These are phyloP conservation scores for Lamprologus callipterus DNA, from an alignment of 2,113 vertebrate genomes.

Conservation along the genomic window DNA sequence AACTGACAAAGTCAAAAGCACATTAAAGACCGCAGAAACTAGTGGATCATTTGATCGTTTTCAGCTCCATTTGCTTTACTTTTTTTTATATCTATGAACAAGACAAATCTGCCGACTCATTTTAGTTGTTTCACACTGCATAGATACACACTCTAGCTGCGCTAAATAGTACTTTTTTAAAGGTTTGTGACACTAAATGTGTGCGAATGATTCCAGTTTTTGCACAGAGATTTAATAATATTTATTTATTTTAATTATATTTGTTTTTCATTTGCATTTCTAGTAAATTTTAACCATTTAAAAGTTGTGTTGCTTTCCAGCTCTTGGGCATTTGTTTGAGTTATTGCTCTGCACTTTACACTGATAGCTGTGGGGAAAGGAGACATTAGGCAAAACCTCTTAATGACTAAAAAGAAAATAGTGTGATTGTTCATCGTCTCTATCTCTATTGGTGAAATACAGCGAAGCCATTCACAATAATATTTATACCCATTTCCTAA, in stretches of 20 bases:
- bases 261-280: not conserved
- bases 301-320: not conserved
- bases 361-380: not conserved
- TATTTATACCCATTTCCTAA: constrained; percentile 19
- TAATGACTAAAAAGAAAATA: not conserved
- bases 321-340: not conserved
- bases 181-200: not conserved
- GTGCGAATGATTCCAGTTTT: not conserved
- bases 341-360: not conserved
- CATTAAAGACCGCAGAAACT: not conserved
- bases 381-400: not conserved
- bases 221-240: not conserved
- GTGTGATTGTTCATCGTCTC: not conserved
- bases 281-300: not conserved
- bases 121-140: not conserved
- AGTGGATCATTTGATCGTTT: not conserved
- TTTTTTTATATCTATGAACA: not conserved
- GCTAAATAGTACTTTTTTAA: not conserved
- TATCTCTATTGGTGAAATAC: not conserved
- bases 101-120: not conserved
- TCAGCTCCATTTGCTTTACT: not conserved
- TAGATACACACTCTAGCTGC: not conserved
- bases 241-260: not conserved
- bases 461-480: not conserved
- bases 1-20: not conserved